Base-by-base conservation (phyloP, 2,888 invertebrate genomes). In the Ophioninae sp. region DNA sequence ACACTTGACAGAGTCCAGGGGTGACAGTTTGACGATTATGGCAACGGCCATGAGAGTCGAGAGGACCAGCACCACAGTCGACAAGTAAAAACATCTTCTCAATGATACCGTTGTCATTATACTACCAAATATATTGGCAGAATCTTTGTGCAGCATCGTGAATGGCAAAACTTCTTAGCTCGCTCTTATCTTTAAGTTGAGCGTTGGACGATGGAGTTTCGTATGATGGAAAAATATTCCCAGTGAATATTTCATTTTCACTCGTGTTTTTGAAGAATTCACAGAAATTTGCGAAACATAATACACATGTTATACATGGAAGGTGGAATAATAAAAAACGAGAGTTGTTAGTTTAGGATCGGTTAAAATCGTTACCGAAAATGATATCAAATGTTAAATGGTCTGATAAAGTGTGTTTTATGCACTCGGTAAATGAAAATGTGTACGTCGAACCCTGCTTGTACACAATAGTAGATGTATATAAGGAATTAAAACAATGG, bases 21-120 rank as follows among this genome's bases (percentile, higher is more conserved):
- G 91, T n/a, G 91, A 89, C 6, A 91, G 83, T 80, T 91, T 91
- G 2, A 90, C 87, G 44, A 91, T 90, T 81, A 91, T 90, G 13
- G 90, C 87, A 13, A 89, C 90, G 7, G 91, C 91, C 90, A 90
- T 90, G 8, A 91, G 79, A 6, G 90, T 90, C n/a, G 91, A 91
- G 6, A 90, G 81, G 57, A 91, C 85, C 6, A 91, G 84, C 10
- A 91, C 90, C 41, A 88, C 83, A 0, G 89, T 88, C 1, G 90
- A 91, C 59, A 91, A 79, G 75, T 91, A 91, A 72, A 91, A 90
- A 78, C 90, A 91, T 86, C 89, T 87, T 81, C 90, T 67, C 41
- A 91, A 75, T 6, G 91, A 90, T 0, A 91, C 87, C 0, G 87
- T 86, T 0, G 87, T 90, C 61, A 87, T 81, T 84, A 89, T 74